Percentiles rank a stretch among this genome's conserved stretches.
phyloP scores from a whole-genome alignment of 2,797 vertebrate species.

The Danio jaintianensis region DNA sequence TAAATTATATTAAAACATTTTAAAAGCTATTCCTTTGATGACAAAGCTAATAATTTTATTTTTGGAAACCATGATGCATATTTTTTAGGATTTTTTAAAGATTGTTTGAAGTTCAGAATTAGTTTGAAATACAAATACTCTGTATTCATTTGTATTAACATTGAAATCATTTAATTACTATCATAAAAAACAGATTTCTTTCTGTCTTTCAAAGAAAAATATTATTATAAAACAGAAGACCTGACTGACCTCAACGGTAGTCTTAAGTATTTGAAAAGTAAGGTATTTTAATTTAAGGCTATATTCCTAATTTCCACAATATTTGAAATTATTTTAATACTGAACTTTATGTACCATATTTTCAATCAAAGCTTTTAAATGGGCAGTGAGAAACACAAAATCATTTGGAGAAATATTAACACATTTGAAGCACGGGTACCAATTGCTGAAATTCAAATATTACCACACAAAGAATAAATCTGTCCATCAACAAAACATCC shows the following conservation, averaged over 20 bases:
- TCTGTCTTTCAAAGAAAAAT: too few species aligned
- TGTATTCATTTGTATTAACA: neutral
- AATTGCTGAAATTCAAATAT: neutral
- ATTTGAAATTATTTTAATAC: neutral
- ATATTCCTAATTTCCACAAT: neutral
- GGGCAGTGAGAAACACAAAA: neutral
- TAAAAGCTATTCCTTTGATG: neutral
- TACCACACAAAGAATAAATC: neutral
- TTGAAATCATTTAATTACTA: neutral
- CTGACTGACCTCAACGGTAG: neutral
- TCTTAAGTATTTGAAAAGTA: neutral
- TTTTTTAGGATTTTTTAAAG: too few species aligned
- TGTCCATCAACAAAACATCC: neutral
- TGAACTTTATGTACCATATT: neutral
- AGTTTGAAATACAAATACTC: neutral
- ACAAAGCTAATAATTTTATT: neutral
- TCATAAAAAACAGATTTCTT: neutral
- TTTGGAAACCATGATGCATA: too few species aligned
- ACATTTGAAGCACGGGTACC: neutral
- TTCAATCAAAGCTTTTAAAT: neutral
- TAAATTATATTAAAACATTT: neutral
- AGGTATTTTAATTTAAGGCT: too few species aligned
- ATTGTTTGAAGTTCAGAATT: neutral
- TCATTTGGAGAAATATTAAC: neutral
- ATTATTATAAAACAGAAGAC: too few species aligned